Base-by-base conservation (phyloP, 1,140 invertebrate genomes). In the Monomorium pharaonis region DNA sequence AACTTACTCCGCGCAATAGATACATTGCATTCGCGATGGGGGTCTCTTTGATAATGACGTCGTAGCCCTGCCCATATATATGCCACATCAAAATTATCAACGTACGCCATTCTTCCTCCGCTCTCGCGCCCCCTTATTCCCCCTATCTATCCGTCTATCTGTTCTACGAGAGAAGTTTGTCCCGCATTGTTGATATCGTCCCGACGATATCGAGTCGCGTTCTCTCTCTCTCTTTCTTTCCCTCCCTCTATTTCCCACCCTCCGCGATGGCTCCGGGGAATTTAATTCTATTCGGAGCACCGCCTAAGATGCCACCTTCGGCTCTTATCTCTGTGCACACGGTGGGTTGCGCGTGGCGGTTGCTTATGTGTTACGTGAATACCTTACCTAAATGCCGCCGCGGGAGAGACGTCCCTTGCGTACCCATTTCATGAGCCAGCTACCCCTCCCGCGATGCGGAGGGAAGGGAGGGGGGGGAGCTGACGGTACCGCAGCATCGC, bases 331-430 rank as follows among this genome's bases (percentile, higher is more conserved):
- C 91, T 91, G 92, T 92, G 92, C 92, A 92, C 92, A 92, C 92
- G 91, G 92, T 91, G 90, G 89, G 90, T 84, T 92, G 92, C 92
- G 91, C 89, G 90, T 92, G 86, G 77, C 91, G 88, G 89, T 92
- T 92, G 91, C 91, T 92, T 92, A 92, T 91, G 92, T 89, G 91
- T 92, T 92, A 92, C 92, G 92, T 92, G 92, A 92, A 92, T 92
- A 88, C 89, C 90, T 92, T 92, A 92, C 91, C 92, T 87, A 92
- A 92, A 91, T 83, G 88, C 87, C 63, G 37, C 67, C 51, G 60
- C 27, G 77, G 78, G 78, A 84, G 72, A 42, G 77, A 85, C 86
- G 86, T 90, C 83, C 81, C 86, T 30, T 89, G 90, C 90, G 87
- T 84, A 60, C 89, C 37, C 47, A 69, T 81, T 80, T 54, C 58